A percentile compares a stretch with the other conserved stretches of the same genome.
phyloP scores from a whole-genome alignment of 2,888 invertebrate genomes.

The Lissocephala sabroskyi region DNA sequence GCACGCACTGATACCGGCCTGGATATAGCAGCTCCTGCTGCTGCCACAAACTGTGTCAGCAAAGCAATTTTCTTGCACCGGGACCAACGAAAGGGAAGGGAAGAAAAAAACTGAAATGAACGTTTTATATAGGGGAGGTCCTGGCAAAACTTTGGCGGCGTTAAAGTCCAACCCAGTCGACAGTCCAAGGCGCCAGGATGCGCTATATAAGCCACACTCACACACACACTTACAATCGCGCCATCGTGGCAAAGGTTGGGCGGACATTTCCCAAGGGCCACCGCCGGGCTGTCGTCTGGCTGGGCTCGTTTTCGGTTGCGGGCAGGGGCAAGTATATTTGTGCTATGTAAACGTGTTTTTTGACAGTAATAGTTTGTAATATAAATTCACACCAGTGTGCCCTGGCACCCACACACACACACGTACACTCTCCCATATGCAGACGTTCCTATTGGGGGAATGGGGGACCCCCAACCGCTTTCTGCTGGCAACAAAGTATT shows the following conservation, averaged over 20 bases:
- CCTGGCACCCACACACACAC: slow-evolving; percentile 16
- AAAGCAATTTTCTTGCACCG: slow-evolving; percentile 45
- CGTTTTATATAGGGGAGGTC: too few species aligned
- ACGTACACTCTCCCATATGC: not conserved
- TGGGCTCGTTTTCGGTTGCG: too few species aligned
- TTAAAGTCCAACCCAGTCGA: too few species aligned
- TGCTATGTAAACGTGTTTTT: slow-evolving; percentile 67
- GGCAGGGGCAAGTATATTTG: slow-evolving; percentile 33
- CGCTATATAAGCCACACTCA: not conserved
- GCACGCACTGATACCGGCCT: too few species aligned
- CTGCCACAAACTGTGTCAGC: slow-evolving; percentile 61
- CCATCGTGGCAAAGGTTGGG: not conserved
- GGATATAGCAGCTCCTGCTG: not conserved
- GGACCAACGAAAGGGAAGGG: not conserved
- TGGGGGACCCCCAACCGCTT: slow-evolving; percentile 22
- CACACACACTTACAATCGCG: not conserved
- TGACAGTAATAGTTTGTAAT: slow-evolving; percentile 67
- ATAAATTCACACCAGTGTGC: slow-evolving; percentile 59
- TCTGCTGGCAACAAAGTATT: slow-evolving; percentile 57
- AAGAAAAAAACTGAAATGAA: not conserved
- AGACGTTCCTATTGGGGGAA: not conserved
- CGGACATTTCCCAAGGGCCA: not conserved
- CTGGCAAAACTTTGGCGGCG: too few species aligned
- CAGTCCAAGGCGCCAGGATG: not conserved
- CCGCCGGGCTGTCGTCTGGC: slow-evolving; percentile 33